These are phyloP conservation scores for Sclerodermus sp. DNA, from an alignment of 2,888 invertebrate species.

Conservation along the genomic window DNA sequence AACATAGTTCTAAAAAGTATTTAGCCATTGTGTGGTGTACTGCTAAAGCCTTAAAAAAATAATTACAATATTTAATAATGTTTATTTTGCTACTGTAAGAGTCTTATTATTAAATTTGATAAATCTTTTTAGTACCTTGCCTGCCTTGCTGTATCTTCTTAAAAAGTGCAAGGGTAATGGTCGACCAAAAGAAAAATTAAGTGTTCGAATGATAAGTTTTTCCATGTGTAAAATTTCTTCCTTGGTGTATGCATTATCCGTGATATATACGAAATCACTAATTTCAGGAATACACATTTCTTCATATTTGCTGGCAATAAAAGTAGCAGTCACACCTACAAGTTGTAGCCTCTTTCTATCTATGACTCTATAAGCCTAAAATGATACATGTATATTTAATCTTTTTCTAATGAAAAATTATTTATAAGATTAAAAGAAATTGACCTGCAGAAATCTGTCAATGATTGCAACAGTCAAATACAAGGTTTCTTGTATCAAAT, in stretches of 20 bases:
- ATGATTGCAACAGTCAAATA: constrained; percentile 85
- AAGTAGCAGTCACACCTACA: constrained; percentile 86
- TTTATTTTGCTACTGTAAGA: constrained; percentile 16
- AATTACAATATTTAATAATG: constrained; percentile 32
- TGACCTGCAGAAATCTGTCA: constrained; percentile 85
- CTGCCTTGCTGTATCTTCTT: constrained; percentile 71
- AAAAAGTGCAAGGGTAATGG: constrained; percentile 90
- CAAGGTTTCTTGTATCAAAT: constrained; percentile 83
- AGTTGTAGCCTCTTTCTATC: constrained; percentile 77
- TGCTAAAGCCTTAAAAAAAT: constrained; percentile 63
- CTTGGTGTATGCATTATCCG: constrained; percentile 83
- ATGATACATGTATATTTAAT: constrained; percentile 3
- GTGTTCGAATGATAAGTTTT: constrained; percentile 70
- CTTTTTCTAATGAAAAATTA: constrained; percentile 3
- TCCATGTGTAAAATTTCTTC: constrained; percentile 83
- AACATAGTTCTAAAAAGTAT: constrained; percentile 84
- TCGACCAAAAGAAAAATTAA: constrained; percentile 81
- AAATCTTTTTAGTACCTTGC: constrained; percentile 43
- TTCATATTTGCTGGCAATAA: constrained; percentile 92
- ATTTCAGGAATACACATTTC: constrained; percentile 89
- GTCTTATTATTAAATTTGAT: background rate
- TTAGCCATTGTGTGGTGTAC: constrained; percentile 81
- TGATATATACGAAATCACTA: constrained; percentile 86
- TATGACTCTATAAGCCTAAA: constrained; percentile 65
- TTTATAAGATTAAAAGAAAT: constrained; percentile 5